Base-by-base conservation (phyloP, 2,888 invertebrate species). In the Eutolmus rufibarbis region DNA sequence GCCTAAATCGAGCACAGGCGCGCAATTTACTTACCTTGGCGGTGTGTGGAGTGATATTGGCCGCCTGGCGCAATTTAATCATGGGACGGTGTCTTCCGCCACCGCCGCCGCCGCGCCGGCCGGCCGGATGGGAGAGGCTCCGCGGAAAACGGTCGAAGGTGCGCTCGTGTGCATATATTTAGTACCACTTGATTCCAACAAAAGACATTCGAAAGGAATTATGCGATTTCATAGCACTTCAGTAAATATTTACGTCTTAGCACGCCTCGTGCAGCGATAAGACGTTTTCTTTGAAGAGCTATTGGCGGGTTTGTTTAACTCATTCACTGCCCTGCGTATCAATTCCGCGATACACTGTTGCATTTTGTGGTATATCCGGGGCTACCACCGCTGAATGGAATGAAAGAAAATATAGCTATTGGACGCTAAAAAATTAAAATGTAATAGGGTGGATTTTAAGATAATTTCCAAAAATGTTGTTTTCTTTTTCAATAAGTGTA, bases 101-200 rank as follows among this genome's bases (percentile, higher is more conserved):
- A 7, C 34, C 34, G 7, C 34, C 34, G 34, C 34, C 34, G 34
- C 34, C 7, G 31, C 31, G 31, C 31, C 31, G 31, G 2, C 31
- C 2, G 0, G 57, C 8, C 19, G 57, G 57, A 19, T 4, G 66
- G 23, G 5, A 19, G 2, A 2, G 66, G 19, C 9, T 3, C 19
- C 23, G 19, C 23, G 66, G 66, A 23, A 9, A 12, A 23, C 1
- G 56, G 28, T 66, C 57, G 28, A 66, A n/a, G 66, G 28, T 66
- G 66, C 23, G 46, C 78, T 78, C 78, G 78, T 78, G 78, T 46
- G 43, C 43, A 78, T 78, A 46, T 37, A 78, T 78, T 78, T 78
- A 43, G 19, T 16, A 23, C 7, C 23, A 40, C 43, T 40, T 43
- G 43, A 23, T 78, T 23, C 23, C 1, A 78, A 40, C 8, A 23